Evolutionary conservation across 2,888 invertebrate species (phyloP).

Genomic region (Troilus luridus): DNA sequence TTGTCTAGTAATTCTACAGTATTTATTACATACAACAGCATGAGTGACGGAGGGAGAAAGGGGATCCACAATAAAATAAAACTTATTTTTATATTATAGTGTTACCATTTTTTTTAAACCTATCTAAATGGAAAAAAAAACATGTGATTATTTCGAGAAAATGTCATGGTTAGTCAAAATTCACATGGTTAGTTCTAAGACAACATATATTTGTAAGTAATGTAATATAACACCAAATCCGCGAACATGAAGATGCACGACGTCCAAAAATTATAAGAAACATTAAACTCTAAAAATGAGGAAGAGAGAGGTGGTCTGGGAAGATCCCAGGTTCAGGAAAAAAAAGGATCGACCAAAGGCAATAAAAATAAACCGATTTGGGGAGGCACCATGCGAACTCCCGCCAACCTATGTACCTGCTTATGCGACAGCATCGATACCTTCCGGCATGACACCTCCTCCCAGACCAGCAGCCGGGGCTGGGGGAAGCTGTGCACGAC

Average conservation of each 20-base stretch:
- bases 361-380: background rate
- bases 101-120: background rate
- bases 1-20: background rate
- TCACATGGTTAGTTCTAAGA: background rate
- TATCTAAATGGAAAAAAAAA: background rate
- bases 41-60: background rate
- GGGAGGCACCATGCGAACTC: conserved; percentile 6
- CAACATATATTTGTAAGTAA: conserved; percentile 9
- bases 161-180: background rate
- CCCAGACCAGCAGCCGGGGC: background rate
- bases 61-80: background rate
- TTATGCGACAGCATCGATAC: background rate
- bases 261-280: background rate
- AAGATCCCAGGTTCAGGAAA: conserved; percentile 45
- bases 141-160: background rate
- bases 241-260: conserved; percentile 2
- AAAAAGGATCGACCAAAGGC: conserved; percentile 27
- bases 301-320: conserved; percentile 2
- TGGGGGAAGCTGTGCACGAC: background rate
- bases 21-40: background rate
- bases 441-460: background rate
- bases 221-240: background rate
- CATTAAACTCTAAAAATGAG: background rate
- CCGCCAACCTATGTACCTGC: background rate
- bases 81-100: background rate